Evolutionary conservation across 2,113 vertebrate species (phyloP), one percentile per base, ranked within the genome.

Genomic region (Triplophysa tibetana): DNA sequence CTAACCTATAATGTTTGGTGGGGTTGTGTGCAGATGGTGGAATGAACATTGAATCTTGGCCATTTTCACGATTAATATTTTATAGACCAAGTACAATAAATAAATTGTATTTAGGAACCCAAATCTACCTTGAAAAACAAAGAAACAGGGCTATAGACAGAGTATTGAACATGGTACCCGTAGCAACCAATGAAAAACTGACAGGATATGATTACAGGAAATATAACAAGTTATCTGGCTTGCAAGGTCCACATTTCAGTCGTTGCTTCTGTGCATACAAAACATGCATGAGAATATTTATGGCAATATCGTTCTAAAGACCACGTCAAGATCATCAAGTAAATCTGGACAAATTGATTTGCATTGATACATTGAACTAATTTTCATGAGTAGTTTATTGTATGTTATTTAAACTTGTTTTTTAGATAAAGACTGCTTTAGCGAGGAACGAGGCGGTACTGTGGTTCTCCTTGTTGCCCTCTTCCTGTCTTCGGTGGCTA

Each of bases 401-500:
- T 21, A 17, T 8, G 14, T 52, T 52, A 14, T 52, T 52, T 52
- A 4, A 52, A 17, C 14, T 17, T 50, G 11, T 54, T 54, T 17
- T 21, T 21, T 58, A 58, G 54, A 58, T 2, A 56, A 19, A 56
- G 6, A 56, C 2, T 19, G 6, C 1, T 1, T 56, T 17, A 56
- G 52, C 4, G 7, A n/a, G n/a, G 7, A 56, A 8, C 5, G 54
- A 58, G 8, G 8, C 2, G 54, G 19, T 3, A 10, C 21, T 21
- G 54, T 21, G 54, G 54, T 58, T 58, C 54, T 77, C 17, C 61
- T 23, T 38, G 52, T 60, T 50, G 45, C 78, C 19, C 77, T 82
- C 43, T 41, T 68, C 26, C 43, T 79, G 16, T 82, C 81, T 38
- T 54, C 75, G 13, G 26, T 82, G 38, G 41, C 29, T 3, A 78